Base-by-base conservation (phyloP, 1,140 invertebrate genomes). In the Battus philenor region DNA sequence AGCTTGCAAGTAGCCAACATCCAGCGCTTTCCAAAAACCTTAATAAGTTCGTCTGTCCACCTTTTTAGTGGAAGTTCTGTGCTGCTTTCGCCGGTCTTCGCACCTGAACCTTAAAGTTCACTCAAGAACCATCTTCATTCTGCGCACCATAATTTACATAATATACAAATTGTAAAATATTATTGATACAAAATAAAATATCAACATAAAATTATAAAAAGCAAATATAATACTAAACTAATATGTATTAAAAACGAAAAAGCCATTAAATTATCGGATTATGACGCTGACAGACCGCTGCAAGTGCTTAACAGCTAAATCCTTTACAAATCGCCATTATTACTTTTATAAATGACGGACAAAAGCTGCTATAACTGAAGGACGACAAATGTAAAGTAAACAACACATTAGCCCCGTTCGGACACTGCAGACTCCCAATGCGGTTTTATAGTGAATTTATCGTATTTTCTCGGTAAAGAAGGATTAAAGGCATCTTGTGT, bases 311-410 rank as follows among this genome's bases (percentile, higher is more conserved):
- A 53, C 47, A 31, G 53, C 43, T 54, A 55, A 73, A 64, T 61
- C 52, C 56, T 58, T 66, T 66, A 60, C 39, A 55, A 62, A 61
- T 58, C 57, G 44, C 50, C 48, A 63, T 61, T 59, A 64, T 55
- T 53, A 51, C 63, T 47, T 65, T 55, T 61, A 61, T 63, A 54
- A 71, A 54, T 54, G 51, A 55, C 53, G 54, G 38, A 80, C 74
- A 82, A 80, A 74, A 60, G 53, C 52, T 43, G 62, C 49, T 69
- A 70, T 74, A 70, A 66, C 64, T 63, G 57, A 56, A 55, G 55
- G 59, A 48, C 43, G 44, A 46, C n/a, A n/a, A n/a, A n/a, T n/a
- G 61, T 81, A 72, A 77, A 57, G 70, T 73, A 80, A 82, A 80
- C 79, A 80, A 54, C 50, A 64, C 70, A 75, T 77, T 71, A 69